A percentile compares a stretch with the other conserved stretches of the same genome.
phyloP scores from a whole-genome alignment of 2,113 vertebrate species.

The Acrocephalus arundinaceus region DNA sequence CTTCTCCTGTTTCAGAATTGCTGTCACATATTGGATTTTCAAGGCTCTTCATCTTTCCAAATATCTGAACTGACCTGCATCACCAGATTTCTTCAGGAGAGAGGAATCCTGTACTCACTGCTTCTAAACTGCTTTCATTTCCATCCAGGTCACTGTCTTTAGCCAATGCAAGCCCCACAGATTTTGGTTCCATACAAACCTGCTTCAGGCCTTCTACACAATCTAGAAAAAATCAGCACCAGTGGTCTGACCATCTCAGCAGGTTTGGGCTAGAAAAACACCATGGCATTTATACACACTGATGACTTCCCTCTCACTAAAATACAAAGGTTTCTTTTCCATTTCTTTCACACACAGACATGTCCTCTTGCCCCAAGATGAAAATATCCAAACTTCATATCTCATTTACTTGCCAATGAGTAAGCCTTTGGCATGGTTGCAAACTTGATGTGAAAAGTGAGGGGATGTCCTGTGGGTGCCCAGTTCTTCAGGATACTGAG shows the following conservation, averaged over 20 bases:
- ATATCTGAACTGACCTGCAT: neutral
- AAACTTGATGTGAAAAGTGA: neutral
- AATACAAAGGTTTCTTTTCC: neutral
- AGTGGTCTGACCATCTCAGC: neutral
- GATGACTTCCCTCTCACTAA: neutral
- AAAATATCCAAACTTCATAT: constrained; percentile 7
- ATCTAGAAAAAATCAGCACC: neutral
- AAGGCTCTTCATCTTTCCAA: neutral
- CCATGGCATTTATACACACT: fast-evolving
- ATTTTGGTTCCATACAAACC: neutral
- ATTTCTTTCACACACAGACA: neutral
- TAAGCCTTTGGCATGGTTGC: neutral
- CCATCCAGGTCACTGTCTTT: neutral
- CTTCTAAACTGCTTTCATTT: neutral
- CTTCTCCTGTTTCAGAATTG: neutral
- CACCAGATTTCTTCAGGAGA: neutral
- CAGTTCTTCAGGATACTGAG: neutral
- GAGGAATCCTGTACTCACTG: neutral
- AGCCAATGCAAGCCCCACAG: neutral
- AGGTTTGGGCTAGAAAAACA: neutral
- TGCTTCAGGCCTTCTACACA: neutral
- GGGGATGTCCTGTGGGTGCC: neutral
- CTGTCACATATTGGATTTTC: constrained; percentile 7
- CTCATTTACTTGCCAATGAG: constrained; percentile 27
- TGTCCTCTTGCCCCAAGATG: neutral